A percentile compares a stretch with the other conserved stretches of the same genome.
Conservation (phyloP, 2,113 vertebrate species). For the Scytalopus superciliaris region DNA sequence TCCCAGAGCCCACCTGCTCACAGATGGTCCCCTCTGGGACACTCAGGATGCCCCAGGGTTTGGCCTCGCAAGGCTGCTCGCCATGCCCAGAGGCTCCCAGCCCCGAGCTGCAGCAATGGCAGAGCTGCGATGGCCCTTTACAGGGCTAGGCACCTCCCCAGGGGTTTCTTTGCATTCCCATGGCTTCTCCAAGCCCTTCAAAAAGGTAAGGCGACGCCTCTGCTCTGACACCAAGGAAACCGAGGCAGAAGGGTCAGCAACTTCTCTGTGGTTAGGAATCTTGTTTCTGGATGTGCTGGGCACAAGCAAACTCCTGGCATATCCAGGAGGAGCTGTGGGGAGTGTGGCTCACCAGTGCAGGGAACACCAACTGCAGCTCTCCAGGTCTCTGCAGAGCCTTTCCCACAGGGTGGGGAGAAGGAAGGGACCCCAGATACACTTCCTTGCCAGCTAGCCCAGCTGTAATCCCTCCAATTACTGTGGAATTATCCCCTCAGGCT, state of each 20-base stretch:
- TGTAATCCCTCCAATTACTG: fast-evolving
- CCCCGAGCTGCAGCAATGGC: background rate
- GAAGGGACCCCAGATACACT: fast-evolving
- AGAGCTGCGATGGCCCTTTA: background rate
- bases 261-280: background rate
- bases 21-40: background rate
- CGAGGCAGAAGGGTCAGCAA: background rate
- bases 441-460: background rate
- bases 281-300: background rate
- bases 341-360: background rate
- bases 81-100: background rate
- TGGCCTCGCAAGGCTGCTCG: background rate
- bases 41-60: background rate
- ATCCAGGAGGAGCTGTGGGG: background rate
- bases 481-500: background rate
- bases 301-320: background rate
- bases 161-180: background rate
- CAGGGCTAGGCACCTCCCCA: background rate
- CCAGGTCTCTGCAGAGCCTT: background rate
- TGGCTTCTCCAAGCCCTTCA: background rate
- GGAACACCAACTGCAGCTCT: background rate
- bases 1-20: fast-evolving
- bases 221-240: background rate
- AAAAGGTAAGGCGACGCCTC: background rate
- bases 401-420: background rate